Evolutionary conservation across 2,113 vertebrate species (phyloP), one percentile per base, ranked within the genome.

Genomic region (Sardina pilchardus): DNA sequence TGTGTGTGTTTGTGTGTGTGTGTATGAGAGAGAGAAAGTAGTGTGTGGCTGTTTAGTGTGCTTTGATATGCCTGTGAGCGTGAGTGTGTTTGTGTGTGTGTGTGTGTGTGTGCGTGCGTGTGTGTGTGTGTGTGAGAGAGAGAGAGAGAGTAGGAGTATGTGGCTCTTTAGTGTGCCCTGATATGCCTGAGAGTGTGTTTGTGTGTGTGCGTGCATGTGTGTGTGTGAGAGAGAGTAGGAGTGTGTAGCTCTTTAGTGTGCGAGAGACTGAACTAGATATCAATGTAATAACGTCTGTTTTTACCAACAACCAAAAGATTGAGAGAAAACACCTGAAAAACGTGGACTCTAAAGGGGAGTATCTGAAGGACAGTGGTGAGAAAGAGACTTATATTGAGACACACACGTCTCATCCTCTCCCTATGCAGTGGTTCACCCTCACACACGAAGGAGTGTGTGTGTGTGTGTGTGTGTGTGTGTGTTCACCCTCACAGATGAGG

Each of bases 11-110:
- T 53, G 50, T 53, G 50, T 17, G 50, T 17, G 59, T 30, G 59
- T 59, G 30, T 85, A 63, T 81, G n/a, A n/a, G n/a, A n/a, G n/a
- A n/a, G 42, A 19, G 43, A 26, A 48, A 82, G 81, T 50, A 45
- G 59, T 9, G 24, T n/a, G 17, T 21, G 21, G 4, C 24, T 30
- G 4, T 67, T 4, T 4, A 6, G 59, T 24, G 26, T n/a, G 59
- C n/a, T n/a, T n/a, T n/a, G n/a, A n/a, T 30, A 6, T 30, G 59
- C 7, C 24, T 67, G 59, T 1, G n/a, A 7, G 59, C 26, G 21
- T 8, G 4, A 3, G 59, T n/a, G n/a, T n/a, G n/a, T n/a, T n/a
- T n/a, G n/a, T n/a, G n/a, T n/a, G n/a, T n/a, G n/a, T n/a, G n/a
- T n/a, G n/a, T n/a, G n/a, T n/a, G n/a, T n/a, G n/a, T n/a, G n/a